These are phyloP conservation scores for Pyrgilauda ruficollis DNA, from an alignment of 2,113 vertebrate species.

Conservation along the genomic window DNA sequence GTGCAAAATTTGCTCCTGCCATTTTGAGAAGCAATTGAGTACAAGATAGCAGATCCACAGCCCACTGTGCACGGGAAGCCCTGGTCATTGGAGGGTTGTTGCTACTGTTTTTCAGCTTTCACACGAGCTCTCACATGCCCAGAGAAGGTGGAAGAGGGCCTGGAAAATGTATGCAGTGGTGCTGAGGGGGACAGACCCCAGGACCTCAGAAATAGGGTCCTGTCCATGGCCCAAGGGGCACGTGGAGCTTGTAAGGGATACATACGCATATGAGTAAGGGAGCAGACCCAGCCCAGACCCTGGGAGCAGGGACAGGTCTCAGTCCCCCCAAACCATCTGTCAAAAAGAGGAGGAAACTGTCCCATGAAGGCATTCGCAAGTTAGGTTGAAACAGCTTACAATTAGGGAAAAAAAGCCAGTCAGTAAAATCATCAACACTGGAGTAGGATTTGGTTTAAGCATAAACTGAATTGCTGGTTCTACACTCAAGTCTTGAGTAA, in stretches of 20 bases:
- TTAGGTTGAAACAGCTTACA: background rate
- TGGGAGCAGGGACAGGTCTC: background rate
- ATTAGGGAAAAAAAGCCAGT: background rate
- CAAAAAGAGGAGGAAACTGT: background rate
- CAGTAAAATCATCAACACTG: background rate
- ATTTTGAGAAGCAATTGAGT: background rate
- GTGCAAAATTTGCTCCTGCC: background rate
- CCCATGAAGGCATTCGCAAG: background rate
- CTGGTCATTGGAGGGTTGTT: background rate
- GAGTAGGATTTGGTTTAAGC: background rate
- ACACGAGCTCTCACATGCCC: background rate
- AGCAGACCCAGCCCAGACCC: background rate
- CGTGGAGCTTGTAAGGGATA: background rate
- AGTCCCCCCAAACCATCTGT: background rate
- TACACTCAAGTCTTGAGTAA: background rate
- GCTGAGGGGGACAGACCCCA: background rate
- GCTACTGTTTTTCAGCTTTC: background rate
- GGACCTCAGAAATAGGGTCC: background rate
- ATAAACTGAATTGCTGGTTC: background rate
- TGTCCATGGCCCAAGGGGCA: background rate
- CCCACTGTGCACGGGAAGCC: fast-evolving
- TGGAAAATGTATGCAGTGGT: background rate
- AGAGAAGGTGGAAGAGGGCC: background rate
- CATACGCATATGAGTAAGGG: fast-evolving
- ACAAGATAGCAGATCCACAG: background rate